These are phyloP conservation scores for Engystomops pustulosus DNA, from an alignment of 2,113 vertebrate species.

Conservation along the genomic window DNA sequence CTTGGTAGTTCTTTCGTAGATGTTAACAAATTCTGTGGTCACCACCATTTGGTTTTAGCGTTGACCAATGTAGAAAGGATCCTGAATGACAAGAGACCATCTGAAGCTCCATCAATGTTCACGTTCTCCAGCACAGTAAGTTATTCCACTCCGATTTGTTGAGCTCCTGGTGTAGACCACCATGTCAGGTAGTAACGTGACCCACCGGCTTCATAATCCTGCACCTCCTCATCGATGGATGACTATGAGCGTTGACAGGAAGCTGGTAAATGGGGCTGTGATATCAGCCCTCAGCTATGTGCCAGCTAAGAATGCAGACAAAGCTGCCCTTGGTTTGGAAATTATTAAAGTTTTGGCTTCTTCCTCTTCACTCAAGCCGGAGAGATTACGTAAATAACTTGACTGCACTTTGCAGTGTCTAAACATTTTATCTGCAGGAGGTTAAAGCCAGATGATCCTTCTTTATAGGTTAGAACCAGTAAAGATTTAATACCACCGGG, in stretches of 20 bases:
- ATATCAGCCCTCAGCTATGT: constrained; percentile 74
- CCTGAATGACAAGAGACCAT: background rate
- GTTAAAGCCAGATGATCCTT: constrained; percentile 67
- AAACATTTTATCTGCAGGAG: constrained; percentile 71
- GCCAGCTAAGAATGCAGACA: constrained; percentile 45
- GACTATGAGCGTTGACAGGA: constrained; percentile 72
- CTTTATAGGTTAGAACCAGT: constrained; percentile 47
- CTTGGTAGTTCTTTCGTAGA: background rate
- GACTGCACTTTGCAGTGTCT: constrained; percentile 70
- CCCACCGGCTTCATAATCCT: background rate
- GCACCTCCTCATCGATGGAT: background rate
- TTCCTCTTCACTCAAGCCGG: constrained; percentile 63
- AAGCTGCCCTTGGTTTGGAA: constrained; percentile 36
- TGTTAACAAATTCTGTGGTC: background rate
- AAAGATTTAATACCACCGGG: constrained; percentile 22
- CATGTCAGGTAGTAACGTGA: constrained; percentile 8
- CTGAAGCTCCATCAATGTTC: background rate
- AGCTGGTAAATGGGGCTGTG: constrained; percentile 72
- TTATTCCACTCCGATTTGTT: background rate
- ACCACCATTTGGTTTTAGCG: background rate
- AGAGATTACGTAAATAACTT: constrained; percentile 74
- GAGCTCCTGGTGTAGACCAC: background rate
- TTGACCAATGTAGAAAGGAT: background rate
- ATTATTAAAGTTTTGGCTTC: constrained; percentile 63
- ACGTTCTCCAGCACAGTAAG: background rate